Evolutionary conservation across 2,113 vertebrate genomes (phyloP).

Genomic region (Dromas ardeola): DNA sequence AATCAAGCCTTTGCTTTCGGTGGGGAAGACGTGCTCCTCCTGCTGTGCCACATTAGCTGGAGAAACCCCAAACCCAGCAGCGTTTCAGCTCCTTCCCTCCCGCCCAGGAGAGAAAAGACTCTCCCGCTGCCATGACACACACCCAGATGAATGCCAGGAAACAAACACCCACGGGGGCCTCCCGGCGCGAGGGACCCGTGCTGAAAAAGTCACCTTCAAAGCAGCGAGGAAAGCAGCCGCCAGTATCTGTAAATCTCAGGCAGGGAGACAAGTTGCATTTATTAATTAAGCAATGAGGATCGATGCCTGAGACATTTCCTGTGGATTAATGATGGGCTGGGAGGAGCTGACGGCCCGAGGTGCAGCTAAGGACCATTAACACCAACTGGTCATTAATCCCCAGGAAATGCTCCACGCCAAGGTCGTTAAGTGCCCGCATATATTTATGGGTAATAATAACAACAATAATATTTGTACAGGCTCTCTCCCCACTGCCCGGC

Average conservation of each 20-base stretch:
- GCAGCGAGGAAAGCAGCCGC: conserved; percentile 1
- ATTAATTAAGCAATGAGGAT: conserved; percentile 81
- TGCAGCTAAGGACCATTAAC: conserved; percentile 80
- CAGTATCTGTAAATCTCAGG: conserved; percentile 42
- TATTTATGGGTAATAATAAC: conserved; percentile 51
- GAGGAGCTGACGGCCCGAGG: conserved; percentile 78
- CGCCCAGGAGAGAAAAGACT: not conserved
- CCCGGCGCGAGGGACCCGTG: not conserved
- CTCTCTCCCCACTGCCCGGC: not conserved
- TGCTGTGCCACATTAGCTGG: not conserved
- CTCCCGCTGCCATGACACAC: not conserved
- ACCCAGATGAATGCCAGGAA: not conserved
- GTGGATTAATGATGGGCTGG: conserved; percentile 79
- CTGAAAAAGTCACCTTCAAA: conserved; percentile 52
- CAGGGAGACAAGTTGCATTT: conserved; percentile 59
- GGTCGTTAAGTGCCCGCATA: conserved; percentile 68
- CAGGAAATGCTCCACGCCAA: conserved; percentile 78
- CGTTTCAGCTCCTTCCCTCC: not conserved
- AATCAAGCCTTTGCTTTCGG: not conserved
- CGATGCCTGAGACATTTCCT: conserved; percentile 76
- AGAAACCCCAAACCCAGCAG: not conserved
- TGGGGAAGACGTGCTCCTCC: not conserved
- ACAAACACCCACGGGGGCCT: not conserved
- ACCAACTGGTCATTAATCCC: conserved; percentile 78
- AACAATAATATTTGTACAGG: conserved; percentile 51